Evolutionary conservation across 2,113 vertebrate genomes (phyloP).

Genomic region (Turnix velox): DNA sequence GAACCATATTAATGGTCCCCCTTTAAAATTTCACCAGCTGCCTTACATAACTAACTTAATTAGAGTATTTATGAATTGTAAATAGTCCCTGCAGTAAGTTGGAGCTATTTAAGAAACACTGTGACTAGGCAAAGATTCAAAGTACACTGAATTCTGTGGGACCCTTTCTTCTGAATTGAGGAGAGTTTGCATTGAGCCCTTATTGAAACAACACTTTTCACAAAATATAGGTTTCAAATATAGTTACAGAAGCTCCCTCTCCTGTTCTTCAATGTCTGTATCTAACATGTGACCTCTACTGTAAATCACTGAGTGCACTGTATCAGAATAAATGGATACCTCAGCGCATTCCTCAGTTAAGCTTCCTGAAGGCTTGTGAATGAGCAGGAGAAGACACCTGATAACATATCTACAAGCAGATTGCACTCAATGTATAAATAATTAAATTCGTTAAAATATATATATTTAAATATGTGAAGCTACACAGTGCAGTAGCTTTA

Average conservation of each 20-base stretch:
- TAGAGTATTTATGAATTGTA: constrained; percentile 19
- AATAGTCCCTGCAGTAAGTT: constrained; percentile 23
- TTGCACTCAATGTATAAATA: not conserved
- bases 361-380: not conserved
- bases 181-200: not conserved
- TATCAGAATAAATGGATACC: not conserved
- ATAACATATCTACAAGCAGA: not conserved
- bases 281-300: not conserved
- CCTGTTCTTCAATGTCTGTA: not conserved
- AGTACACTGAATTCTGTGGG: not conserved
- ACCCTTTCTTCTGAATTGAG: not conserved
- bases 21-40: constrained; percentile 49
- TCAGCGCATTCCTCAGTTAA: not conserved
- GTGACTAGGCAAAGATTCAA: constrained; percentile 27
- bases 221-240: not conserved
- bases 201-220: not conserved
- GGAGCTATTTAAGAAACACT: constrained; percentile 30
- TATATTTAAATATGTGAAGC: too few species aligned
- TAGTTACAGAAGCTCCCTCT: constrained; percentile 19
- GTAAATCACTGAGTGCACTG: not conserved
- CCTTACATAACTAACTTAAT: constrained; percentile 39
- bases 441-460: too few species aligned
- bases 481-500: not conserved
- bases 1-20: constrained; percentile 1
- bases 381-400: not conserved